Conservation (phyloP, 2,888 invertebrate genomes). For the Platycheirus albimanus region DNA sequence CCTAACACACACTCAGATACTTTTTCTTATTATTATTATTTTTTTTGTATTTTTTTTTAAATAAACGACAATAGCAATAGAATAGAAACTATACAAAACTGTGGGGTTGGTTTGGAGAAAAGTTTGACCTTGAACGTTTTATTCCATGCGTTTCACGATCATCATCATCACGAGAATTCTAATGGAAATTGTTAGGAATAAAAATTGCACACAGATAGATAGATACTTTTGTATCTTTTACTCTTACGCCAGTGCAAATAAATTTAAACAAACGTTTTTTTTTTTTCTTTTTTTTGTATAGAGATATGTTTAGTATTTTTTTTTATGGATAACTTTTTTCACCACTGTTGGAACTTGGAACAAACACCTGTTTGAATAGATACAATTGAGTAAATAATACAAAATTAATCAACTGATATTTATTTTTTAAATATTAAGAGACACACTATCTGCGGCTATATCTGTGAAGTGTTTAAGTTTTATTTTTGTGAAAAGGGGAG, state of each 20-base stretch:
- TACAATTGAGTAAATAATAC: constrained; percentile 36
- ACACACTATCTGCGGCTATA: constrained; percentile 53
- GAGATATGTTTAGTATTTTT: constrained; percentile 12
- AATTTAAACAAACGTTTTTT: too few species aligned
- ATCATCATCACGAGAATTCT: constrained; percentile 65
- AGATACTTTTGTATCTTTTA: constrained; percentile 29
- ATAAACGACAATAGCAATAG: constrained; percentile 29
- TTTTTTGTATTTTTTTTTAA: not conserved
- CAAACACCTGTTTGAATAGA: constrained; percentile 39
- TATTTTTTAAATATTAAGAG: constrained; percentile 14
- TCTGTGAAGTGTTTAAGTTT: constrained; percentile 10
- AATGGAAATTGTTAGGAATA: constrained; percentile 53
- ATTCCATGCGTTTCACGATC: constrained; percentile 79
- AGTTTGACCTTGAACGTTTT: constrained; percentile 82
- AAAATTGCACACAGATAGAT: constrained; percentile 32
- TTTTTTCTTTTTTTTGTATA: too few species aligned
- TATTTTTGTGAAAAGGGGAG: constrained; percentile 22
- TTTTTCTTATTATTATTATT: too few species aligned
- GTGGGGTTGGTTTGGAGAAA: constrained; percentile 76
- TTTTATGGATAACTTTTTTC: constrained; percentile 35
- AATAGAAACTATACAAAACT: constrained; percentile 16
- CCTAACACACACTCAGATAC: constrained; percentile 41
- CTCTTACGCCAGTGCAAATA: constrained; percentile 37
- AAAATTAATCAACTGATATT: constrained; percentile 15
- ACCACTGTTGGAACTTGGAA: constrained; percentile 1